Evolutionary conservation across 2,797 vertebrate species (phyloP).

Genomic region (Lithobates pipiens): DNA sequence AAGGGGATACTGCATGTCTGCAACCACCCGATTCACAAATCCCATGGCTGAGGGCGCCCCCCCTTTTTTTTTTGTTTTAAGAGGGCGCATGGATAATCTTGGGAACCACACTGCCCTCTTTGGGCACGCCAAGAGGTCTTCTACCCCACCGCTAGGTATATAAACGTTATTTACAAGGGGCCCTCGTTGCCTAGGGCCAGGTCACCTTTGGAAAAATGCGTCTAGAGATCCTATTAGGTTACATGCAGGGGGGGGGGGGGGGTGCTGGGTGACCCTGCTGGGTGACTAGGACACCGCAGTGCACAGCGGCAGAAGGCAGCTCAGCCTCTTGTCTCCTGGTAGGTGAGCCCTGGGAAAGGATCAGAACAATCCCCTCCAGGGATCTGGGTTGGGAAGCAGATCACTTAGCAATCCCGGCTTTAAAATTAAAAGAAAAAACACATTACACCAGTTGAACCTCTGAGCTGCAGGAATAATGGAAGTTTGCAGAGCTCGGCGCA

Average conservation of each 20-base stretch:
- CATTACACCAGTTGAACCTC: slow-evolving; percentile 47
- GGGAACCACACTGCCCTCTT: too few species aligned
- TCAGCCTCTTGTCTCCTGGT: slow-evolving; percentile 19
- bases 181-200: not conserved
- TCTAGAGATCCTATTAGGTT: slow-evolving; percentile 11
- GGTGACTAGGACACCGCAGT: slow-evolving; percentile 26
- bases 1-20: not conserved
- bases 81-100: too few species aligned
- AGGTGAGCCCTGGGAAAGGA: slow-evolving; percentile 66
- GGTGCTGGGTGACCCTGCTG: slow-evolving; percentile 23
- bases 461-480: slow-evolving; percentile 24
- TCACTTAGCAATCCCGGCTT: not conserved
- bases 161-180: too few species aligned
- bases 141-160: not conserved
- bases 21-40: not conserved
- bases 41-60: not conserved
- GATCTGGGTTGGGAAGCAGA: not conserved
- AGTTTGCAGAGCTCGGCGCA: slow-evolving; percentile 20
- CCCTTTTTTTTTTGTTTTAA: too few species aligned
- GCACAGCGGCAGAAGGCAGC: not conserved
- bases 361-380: slow-evolving; percentile 28
- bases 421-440: not conserved
- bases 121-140: not conserved
- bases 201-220: not conserved
- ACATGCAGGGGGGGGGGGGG: not conserved